A percentile compares a stretch with the other conserved stretches of the same genome.
These are phyloP conservation scores for Mimachlamys varia DNA, from an alignment of 2,888 invertebrate genomes.

Conservation along the genomic window DNA sequence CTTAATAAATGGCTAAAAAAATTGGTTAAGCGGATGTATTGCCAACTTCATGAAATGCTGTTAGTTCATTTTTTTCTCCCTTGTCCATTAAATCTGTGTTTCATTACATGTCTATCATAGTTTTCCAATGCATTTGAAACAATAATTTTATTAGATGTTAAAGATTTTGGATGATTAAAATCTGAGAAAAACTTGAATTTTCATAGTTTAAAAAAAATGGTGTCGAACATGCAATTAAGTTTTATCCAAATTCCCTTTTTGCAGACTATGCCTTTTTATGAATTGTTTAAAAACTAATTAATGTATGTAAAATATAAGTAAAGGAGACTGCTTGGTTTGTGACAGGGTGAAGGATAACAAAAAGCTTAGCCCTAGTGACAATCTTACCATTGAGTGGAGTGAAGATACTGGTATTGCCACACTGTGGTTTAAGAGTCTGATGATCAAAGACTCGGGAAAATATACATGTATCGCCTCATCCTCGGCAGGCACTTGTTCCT, in stretches of 20 bases:
- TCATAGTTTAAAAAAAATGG: too few relatives aligned
- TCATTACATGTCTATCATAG: not conserved
- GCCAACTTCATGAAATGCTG: not conserved
- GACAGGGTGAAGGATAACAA: conserved; percentile 29
- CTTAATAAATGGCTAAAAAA: not conserved
- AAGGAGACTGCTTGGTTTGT: not conserved
- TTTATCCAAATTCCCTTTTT: not conserved
- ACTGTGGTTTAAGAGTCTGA: not conserved
- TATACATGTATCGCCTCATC: conserved; percentile 3
- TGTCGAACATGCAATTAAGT: too few relatives aligned
- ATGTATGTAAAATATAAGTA: not conserved
- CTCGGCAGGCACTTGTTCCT: not conserved
- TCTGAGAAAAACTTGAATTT: too few relatives aligned
- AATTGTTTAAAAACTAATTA: not conserved
- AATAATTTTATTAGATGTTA: too few relatives aligned
- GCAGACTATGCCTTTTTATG: not conserved
- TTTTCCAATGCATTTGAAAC: too few relatives aligned
- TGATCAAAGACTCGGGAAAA: not conserved
- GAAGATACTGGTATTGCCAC: not conserved
- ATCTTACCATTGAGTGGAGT: not conserved
- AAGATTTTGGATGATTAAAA: too few relatives aligned
- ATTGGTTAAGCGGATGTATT: not conserved
- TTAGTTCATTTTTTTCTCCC: not conserved
- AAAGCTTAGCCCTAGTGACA: conserved; percentile 18
- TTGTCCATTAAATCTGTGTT: not conserved